phyloP scores from a whole-genome alignment of 2,888 invertebrate species.

The Macaria notata region DNA sequence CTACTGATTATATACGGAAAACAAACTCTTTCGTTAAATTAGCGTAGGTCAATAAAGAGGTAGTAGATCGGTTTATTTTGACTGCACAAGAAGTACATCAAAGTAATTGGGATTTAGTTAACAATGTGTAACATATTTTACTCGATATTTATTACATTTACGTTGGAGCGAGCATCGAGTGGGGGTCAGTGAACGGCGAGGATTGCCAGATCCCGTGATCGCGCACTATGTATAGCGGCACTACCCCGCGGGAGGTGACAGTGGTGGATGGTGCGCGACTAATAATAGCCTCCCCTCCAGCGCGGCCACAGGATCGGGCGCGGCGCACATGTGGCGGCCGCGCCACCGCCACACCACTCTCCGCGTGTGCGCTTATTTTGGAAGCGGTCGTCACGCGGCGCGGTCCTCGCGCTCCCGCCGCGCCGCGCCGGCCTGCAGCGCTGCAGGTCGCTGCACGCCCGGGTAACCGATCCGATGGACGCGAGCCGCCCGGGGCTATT shows the following conservation, averaged over 20 bases:
- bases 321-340: slow-evolving; percentile 74
- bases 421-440: slow-evolving; percentile 52
- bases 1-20: too few relatives aligned
- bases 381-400: slow-evolving; percentile 77
- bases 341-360: slow-evolving; percentile 50
- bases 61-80: slow-evolving; percentile 5
- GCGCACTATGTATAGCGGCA: slow-evolving; percentile 77
- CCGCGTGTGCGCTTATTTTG: slow-evolving; percentile 76
- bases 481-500: slow-evolving; percentile 83
- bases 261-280: slow-evolving; percentile 79
- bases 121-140: background rate
- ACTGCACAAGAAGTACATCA: background rate
- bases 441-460: slow-evolving; percentile 77
- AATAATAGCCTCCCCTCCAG: slow-evolving; percentile 82
- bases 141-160: slow-evolving; percentile 26
- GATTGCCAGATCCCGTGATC: slow-evolving; percentile 76
- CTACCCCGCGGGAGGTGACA: slow-evolving; percentile 82
- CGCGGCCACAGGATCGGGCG: slow-evolving; percentile 61
- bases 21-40: too few relatives aligned
- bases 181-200: slow-evolving; percentile 76
- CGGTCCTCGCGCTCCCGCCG: slow-evolving; percentile 61
- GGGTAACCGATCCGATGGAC: slow-evolving; percentile 80
- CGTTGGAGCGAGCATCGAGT: slow-evolving; percentile 48
- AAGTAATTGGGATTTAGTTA: slow-evolving; percentile 1
- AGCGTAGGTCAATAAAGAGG: too few relatives aligned